These are phyloP conservation scores for Montipora efflorescens DNA, from an alignment of 64 coral and sea anemone genomes.

Conservation along the genomic window DNA sequence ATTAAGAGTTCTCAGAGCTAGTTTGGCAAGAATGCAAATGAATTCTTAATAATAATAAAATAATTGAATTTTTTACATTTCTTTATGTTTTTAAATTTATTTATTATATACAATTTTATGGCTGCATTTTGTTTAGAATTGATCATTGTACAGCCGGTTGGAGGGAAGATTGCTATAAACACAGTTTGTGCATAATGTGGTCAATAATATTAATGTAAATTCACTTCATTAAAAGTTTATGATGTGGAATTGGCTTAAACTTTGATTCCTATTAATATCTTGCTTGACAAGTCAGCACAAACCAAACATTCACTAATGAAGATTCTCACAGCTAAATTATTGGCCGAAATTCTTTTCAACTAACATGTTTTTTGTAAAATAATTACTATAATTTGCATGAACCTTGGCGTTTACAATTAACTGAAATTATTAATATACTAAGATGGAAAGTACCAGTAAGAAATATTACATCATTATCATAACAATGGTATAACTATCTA, in stretches of 20 bases:
- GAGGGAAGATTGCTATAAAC: no score
- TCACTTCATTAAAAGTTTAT: slow-evolving; percentile 1
- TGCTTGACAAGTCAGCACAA: background rate
- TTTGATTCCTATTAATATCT: background rate
- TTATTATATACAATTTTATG: no score
- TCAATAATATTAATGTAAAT: background rate
- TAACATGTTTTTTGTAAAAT: background rate
- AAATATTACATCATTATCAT: background rate
- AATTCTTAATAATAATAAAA: no score
- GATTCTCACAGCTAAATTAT: background rate
- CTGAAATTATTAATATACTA: no score
- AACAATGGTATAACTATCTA: background rate
- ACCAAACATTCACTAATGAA: background rate
- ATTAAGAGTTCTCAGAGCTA: no score
- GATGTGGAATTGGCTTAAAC: background rate
- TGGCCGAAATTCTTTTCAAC: background rate
- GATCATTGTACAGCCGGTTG: no score
- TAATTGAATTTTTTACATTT: no score
- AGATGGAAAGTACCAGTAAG: background rate
- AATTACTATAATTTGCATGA: background rate
- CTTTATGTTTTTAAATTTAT: no score
- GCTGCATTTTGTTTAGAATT: no score
- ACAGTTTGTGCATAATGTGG: no score
- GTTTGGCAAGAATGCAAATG: no score
- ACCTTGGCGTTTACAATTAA: background rate